A percentile compares a stretch with the other conserved stretches of the same genome.
Evolutionary conservation across 2,888 invertebrate species (phyloP).

Genomic region (Acrobasis repandana): DNA sequence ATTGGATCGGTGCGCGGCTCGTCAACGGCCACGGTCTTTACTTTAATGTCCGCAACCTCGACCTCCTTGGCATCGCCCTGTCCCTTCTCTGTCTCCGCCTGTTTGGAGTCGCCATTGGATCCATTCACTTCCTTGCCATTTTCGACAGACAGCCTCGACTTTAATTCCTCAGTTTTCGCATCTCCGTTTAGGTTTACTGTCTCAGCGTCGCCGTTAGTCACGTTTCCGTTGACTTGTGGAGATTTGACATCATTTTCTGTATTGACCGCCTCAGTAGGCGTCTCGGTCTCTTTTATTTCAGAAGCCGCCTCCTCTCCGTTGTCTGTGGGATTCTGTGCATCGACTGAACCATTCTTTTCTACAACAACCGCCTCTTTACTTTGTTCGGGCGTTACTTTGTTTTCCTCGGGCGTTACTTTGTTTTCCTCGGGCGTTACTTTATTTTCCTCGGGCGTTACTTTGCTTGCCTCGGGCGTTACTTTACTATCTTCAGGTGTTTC

Average conservation of each 20-base stretch:
- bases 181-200: conserved; percentile 60
- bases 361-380: conserved; percentile 18
- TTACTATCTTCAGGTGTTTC: conserved; percentile 27
- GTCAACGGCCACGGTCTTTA: conserved; percentile 80
- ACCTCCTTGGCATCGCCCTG: conserved; percentile 66
- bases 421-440: conserved; percentile 30
- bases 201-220: conserved; percentile 57
- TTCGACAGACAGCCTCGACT: conserved; percentile 62
- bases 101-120: conserved; percentile 48
- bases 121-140: conserved; percentile 62
- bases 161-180: conserved; percentile 59
- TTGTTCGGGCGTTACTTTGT: conserved; percentile 33
- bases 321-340: conserved; percentile 30
- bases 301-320: conserved; percentile 31
- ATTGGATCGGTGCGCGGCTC: conserved; percentile 67
- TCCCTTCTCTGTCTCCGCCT: conserved; percentile 53
- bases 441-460: conserved; percentile 24
- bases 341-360: conserved; percentile 28
- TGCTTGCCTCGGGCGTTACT: conserved; percentile 27
- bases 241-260: conserved; percentile 41
- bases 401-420: conserved; percentile 36
- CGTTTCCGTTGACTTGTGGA: conserved; percentile 58
- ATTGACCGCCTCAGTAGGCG: conserved; percentile 37
- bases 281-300: conserved; percentile 32
- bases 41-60: conserved; percentile 76